Evolutionary conservation across 2,797 vertebrate species (phyloP).

Genomic region (Tenualosa thibaudeaui): DNA sequence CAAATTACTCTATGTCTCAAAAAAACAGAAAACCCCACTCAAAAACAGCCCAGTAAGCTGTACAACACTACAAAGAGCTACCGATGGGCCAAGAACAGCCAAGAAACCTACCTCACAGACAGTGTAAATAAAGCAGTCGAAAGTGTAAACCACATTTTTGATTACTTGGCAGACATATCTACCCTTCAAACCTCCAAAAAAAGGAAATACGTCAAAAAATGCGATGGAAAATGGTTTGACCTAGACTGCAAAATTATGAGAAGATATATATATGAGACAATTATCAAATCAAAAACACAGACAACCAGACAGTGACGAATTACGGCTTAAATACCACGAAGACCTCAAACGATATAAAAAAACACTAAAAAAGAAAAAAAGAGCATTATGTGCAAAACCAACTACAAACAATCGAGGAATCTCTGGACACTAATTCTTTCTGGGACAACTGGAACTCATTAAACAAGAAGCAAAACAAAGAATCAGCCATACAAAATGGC

Average conservation of each 20-base stretch:
- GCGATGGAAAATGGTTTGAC: background rate
- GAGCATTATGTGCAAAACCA: slow-evolving; percentile 18
- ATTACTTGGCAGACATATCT: background rate
- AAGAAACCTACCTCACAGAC: no score
- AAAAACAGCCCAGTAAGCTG: no score
- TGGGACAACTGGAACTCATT: slow-evolving; percentile 19
- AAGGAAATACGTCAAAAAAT: background rate
- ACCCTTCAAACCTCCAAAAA: background rate
- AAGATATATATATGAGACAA: background rate
- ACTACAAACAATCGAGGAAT: slow-evolving; percentile 28
- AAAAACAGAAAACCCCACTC: no score
- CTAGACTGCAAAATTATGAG: background rate
- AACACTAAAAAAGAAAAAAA: slow-evolving; percentile 31
- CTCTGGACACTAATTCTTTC: slow-evolving; percentile 28
- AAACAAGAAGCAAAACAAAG: background rate
- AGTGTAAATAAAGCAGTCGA: background rate
- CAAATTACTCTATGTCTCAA: no score
- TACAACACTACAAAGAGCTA: no score
- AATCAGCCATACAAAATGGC: slow-evolving; percentile 21
- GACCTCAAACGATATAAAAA: slow-evolving; percentile 8
- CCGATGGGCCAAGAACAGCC: no score
- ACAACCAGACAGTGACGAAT: background rate
- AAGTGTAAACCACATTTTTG: background rate
- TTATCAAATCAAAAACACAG: background rate
- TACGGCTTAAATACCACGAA: background rate